A percentile compares a stretch with the other conserved stretches of the same genome.
Evolutionary conservation across 2,888 invertebrate genomes (phyloP).

Genomic region (Drosophila diplacantha): DNA sequence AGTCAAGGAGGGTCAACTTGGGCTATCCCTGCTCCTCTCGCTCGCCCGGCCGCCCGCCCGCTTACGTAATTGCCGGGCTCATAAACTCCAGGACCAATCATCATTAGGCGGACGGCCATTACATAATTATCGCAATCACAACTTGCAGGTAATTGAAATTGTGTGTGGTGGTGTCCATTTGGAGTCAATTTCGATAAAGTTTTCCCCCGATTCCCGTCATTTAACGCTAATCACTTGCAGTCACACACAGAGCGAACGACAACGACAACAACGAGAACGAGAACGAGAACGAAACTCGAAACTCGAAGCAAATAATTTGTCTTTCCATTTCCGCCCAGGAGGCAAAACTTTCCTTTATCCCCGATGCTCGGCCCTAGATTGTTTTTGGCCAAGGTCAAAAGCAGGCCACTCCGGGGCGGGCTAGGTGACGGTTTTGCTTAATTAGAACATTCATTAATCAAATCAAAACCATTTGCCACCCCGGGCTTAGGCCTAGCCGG

Average conservation of each 20-base stretch:
- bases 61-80: slow-evolving; percentile 64
- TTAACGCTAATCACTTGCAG: slow-evolving; percentile 71
- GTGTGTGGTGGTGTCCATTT: slow-evolving; percentile 54
- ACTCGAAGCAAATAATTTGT: slow-evolving; percentile 68
- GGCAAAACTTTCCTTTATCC: slow-evolving; percentile 23
- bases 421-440: slow-evolving; percentile 74
- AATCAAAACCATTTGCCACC: slow-evolving; percentile 76
- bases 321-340: slow-evolving; percentile 52
- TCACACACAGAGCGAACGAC: slow-evolving; percentile 42
- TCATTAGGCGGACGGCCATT: slow-evolving; percentile 65
- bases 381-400: slow-evolving; percentile 70
- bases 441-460: slow-evolving; percentile 77
- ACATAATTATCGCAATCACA: slow-evolving; percentile 72
- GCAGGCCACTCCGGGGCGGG: slow-evolving; percentile 55
- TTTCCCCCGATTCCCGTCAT: slow-evolving; percentile 50
- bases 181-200: slow-evolving; percentile 72
- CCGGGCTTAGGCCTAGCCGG: slow-evolving; percentile 50
- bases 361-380: slow-evolving; percentile 27
- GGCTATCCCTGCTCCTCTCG: slow-evolving; percentile 4
- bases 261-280: no score
- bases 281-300: slow-evolving; percentile 37
- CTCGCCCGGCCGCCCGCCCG: neutral
- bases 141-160: slow-evolving; percentile 67
- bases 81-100: slow-evolving; percentile 62
- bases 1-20: slow-evolving; percentile 13